phyloP scores from a whole-genome alignment of 92 coral and sea anemone species.

The Palythoa grandis region DNA sequence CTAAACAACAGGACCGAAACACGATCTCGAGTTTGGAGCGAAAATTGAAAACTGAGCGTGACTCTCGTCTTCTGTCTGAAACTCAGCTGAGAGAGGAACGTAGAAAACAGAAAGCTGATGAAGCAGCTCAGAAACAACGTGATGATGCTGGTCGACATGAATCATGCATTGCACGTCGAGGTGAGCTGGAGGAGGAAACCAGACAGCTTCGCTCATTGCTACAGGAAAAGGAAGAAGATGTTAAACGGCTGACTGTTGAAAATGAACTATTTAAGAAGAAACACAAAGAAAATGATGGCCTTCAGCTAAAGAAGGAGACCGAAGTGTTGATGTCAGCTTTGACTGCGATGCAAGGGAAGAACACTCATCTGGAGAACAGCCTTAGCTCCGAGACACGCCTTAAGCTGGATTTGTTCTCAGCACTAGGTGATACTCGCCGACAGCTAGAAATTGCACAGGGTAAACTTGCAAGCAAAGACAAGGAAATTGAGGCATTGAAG shows the following conservation, averaged over 20 bases:
- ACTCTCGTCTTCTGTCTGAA: slow-evolving; percentile 90
- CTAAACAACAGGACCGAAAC: slow-evolving; percentile 96
- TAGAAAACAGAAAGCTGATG: slow-evolving; percentile 87
- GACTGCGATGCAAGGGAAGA: slow-evolving; percentile 97
- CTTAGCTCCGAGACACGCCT: slow-evolving; percentile 95
- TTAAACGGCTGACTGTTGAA: slow-evolving; percentile 75
- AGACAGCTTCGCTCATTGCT: slow-evolving; percentile 78
- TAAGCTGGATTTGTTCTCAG: slow-evolving; percentile 96
- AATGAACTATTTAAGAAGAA: slow-evolving; percentile 80
- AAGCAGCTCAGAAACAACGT: slow-evolving; percentile 83
- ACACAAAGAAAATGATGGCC: slow-evolving; percentile 85
- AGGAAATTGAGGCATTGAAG: slow-evolving; percentile 82
- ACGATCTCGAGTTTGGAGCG: slow-evolving; percentile 86
- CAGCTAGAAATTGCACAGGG: slow-evolving; percentile 92
- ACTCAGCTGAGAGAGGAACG: slow-evolving; percentile 97
- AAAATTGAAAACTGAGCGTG: slow-evolving; percentile 95
- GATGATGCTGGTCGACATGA: slow-evolving; percentile 90
- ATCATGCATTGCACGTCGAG: slow-evolving; percentile 85
- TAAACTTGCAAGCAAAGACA: slow-evolving; percentile 82
- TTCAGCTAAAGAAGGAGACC: slow-evolving; percentile 94
- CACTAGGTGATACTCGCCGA: slow-evolving; percentile 95
- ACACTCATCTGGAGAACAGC: slow-evolving; percentile 96
- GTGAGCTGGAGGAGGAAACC: slow-evolving; percentile 90
- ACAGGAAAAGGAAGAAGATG: slow-evolving; percentile 88
- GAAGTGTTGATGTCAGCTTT: slow-evolving; percentile 95